Evolutionary conservation across 2,113 vertebrate genomes (phyloP), one percentile per base, ranked within the genome.

Genomic region (Rattus rattus): DNA sequence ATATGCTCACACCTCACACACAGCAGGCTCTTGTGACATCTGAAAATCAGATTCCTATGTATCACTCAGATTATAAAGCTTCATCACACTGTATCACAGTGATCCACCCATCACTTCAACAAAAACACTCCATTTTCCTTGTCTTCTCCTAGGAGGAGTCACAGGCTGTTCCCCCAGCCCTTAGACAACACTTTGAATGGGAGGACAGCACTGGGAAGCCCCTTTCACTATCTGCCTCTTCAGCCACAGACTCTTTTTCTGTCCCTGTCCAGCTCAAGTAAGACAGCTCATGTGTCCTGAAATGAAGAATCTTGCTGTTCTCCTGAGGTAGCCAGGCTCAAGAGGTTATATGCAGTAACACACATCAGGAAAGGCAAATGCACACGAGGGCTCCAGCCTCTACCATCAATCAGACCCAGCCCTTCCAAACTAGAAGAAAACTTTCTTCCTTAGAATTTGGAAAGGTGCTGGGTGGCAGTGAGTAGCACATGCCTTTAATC

Each of bases 21-120:
- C 0, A 72, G 70, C 47, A 92, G 13, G 24, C 36, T 79, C 33
- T 80, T 0, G 19, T 17, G 26, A 43, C n/a, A n/a, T 77, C 83
- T 94, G 73, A 61, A 54, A 83, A 93, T 20, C 20, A 13, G 52
- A 94, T 30, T 72, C 33, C 73, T 43, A 77, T 75, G 59, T 92
- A 94, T 93, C 24, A 94, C 54, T 70, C 73, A 85, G 30, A 92
- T 79, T 83, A 88, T 84, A 95, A 91, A 86, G 86, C 52, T 69
- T 95, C 84, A 67, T 91, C 77, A 81, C 88, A 91, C 56, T 49
- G 86, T 72, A 77, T 49, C 72, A 79, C 8, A 52, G 11, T 33
- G 91, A 65, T n/a, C n/a, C n/a, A 80, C n/a, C 22, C 26, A 28
- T 13, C 26, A 47, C 6, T 16, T 28, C 47, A 86, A 52, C 43